Evolutionary conservation across 2,797 vertebrate species (phyloP), one percentile per base, ranked within the genome.

Genomic region (Rousettus madagascariensis): DNA sequence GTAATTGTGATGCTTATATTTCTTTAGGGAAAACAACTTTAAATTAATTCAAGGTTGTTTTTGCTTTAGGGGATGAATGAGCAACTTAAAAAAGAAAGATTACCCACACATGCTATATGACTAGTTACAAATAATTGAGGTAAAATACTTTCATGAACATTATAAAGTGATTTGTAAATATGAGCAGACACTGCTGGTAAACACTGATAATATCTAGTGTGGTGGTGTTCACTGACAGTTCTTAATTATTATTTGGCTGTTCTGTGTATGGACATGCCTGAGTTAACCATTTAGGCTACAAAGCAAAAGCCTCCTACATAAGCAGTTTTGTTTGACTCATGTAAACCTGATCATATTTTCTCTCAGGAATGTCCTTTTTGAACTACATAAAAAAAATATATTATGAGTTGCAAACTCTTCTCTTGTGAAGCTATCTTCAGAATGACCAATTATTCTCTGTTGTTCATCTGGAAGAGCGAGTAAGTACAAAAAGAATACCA

Each of bases 91-190:
- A 90, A 88, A 68, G 53, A 78, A 83, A 43, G 51, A 90, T 90
- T 82, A 95, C 57, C 93, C 90, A 90, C 43, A 63, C 86, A 95
- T 85, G 89, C 51, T 59, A 6, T 90, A 69, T 85, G 87, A 93
- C 71, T 95, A 74, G 66, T 85, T 96, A 89, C 80, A 95, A 96
- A 90, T 93, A 90, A 94, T 59, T 36, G 66, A 94, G 91, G 85
- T 77, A 66, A 95, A 90, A 96, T 90, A 90, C 72, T 92, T 91
- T 90, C 51, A 12, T 59, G 66, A 92, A 88, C 80, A 96, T 94
- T 96, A 87, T 92, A 83, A 93, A 96, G 92, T 95, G 95, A 97
- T 96, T 97, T 97, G 94, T 96, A 96, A 96, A 86, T 84, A 83
- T 6, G 55, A 92, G 72, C 77, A 95, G 79, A 96, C 75, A 86